Evolutionary conservation across 1,140 invertebrate species (phyloP), one percentile per base, ranked within the genome.

Genomic region (Ostrea edulis): DNA sequence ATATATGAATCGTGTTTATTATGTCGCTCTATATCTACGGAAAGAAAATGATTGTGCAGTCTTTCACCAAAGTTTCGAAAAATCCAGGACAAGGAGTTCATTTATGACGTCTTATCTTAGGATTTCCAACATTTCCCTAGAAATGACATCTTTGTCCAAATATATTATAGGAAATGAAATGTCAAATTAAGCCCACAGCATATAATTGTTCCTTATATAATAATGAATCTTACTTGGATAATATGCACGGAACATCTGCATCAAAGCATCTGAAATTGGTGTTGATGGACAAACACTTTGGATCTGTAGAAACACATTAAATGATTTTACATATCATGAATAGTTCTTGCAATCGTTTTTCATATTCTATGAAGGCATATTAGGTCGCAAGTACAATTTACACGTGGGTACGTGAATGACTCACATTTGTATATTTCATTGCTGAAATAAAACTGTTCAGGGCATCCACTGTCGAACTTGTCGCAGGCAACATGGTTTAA

Each of bases 391-490:
- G 9, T 55, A 55, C 9, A 12, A 12, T 55, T 9, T 55, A 55
- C 54, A 12, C 8, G 9, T 8, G 9, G 9, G 0, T 55, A 12
- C 8, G 14, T 55, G 8, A 58, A 58, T 62, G 14, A 62, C 65
- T 68, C n/a, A 68, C 65, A 68, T 68, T 11, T 25, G 8, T 68
- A 68, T 68, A 68, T 22, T 25, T 68, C 65, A 68, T 68, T 68
- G 22, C 65, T 68, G 2, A 22, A 68, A 68, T 68, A 68, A 17
- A n/a, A n/a, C n/a, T 22, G 3, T 25, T 68, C 65, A n/a, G 65
- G 65, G n/a, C 65, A 68, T 22, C 65, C 65, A n/a, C n/a, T 22
- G n/a, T 17, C n/a, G 22, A 68, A 68, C n/a, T 22, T 68, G 5
- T 22, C 0, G n/a, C 65, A 68, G 8, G 20, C 8, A 25, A 68